Conservation (phyloP, 2,797 vertebrate species). For the Psittacula echo region DNA sequence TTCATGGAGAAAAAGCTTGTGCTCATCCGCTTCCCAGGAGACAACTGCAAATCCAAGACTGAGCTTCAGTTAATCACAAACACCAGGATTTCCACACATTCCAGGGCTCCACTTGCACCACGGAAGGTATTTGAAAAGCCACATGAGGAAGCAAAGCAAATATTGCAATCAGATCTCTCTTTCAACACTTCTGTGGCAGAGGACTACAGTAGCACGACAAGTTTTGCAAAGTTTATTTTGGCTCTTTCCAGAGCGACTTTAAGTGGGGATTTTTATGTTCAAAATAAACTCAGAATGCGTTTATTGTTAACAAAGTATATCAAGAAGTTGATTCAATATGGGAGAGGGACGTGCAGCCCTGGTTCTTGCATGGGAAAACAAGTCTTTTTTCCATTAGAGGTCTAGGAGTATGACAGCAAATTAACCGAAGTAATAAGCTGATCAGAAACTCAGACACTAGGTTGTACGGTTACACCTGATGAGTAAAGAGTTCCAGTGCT, state of each 20-base stretch:
- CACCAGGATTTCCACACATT: neutral
- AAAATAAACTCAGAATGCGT: neutral
- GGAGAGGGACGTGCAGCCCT: neutral
- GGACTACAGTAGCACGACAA: neutral
- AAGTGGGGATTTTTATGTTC: neutral
- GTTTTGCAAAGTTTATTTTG: neutral
- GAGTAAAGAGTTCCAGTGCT: neutral
- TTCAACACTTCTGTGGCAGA: neutral
- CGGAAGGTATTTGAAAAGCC: neutral
- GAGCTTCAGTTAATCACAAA: neutral
- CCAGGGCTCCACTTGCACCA: neutral
- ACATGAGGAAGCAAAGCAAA: neutral
- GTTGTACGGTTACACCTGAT: neutral
- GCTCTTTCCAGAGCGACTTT: neutral
- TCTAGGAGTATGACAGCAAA: neutral
- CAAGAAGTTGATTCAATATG: neutral
- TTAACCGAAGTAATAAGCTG: neutral
- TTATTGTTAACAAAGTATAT: neutral
- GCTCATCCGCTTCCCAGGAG: neutral
- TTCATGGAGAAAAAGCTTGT: neutral
- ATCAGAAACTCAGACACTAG: neutral
- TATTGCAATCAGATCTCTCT: neutral
- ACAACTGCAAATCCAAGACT: neutral
- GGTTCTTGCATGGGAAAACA: neutral
- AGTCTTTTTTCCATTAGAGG: neutral